Evolutionary conservation across 2,797 vertebrate genomes (phyloP).

Genomic region (Poliocrania exsul): DNA sequence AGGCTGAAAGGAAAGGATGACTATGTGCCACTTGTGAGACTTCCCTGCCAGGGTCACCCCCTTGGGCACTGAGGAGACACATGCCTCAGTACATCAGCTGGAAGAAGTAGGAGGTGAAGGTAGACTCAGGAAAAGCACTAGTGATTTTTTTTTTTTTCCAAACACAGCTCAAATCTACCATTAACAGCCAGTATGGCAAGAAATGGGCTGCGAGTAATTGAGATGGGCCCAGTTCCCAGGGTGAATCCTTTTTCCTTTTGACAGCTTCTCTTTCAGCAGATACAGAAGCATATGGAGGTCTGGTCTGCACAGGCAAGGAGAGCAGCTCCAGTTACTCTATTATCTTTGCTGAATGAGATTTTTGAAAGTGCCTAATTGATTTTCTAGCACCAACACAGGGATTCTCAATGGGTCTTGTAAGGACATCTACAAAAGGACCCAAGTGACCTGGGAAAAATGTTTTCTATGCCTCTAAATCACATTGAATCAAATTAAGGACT

Average conservation of each 20-base stretch:
- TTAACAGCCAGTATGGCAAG: not conserved
- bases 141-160: not conserved
- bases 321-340: not conserved
- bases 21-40: not conserved
- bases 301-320: not conserved
- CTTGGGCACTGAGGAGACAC: not conserved
- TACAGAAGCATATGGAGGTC: not conserved
- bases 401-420: not conserved
- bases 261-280: not conserved
- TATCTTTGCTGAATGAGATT: not conserved
- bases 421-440: not conserved
- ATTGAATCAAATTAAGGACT: not conserved
- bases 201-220: not conserved
- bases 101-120: not conserved
- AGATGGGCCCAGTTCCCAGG: not conserved
- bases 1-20: not conserved
- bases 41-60: not conserved
- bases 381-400: not conserved
- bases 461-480: not conserved
- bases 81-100: not conserved
- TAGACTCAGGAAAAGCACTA: not conserved
- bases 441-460: not conserved
- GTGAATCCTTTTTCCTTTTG: not conserved
- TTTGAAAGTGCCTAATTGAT: not conserved
- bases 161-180: not conserved